phyloP scores from a whole-genome alignment of 2,113 vertebrate species.

The Helogale parvula region DNA sequence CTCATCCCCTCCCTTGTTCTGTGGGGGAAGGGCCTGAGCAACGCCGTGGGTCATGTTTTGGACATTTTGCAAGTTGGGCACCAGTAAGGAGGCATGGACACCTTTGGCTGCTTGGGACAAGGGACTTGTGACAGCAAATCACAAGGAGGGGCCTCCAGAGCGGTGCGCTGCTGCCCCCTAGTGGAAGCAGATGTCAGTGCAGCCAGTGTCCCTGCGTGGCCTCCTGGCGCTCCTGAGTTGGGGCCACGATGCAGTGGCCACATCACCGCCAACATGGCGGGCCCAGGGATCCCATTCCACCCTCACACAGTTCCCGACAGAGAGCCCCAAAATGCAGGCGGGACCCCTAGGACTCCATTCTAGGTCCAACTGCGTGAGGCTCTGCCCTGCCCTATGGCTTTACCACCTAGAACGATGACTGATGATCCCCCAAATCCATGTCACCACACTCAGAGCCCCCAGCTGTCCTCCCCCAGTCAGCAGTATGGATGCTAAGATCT shows the following conservation, averaged over 20 bases:
- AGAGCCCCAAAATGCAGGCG: neutral
- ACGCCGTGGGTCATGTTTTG: neutral
- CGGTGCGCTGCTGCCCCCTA: conserved; percentile 75
- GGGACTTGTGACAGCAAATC: rapidly evolving
- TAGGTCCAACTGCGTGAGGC: neutral
- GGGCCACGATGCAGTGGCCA: neutral
- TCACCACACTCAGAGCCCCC: neutral
- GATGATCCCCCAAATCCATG: neutral
- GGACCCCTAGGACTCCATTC: neutral
- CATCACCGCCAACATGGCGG: neutral
- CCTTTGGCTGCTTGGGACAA: neutral
- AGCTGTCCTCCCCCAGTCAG: neutral
- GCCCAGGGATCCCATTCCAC: neutral
- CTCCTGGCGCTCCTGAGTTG: neutral
- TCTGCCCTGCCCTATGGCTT: neutral
- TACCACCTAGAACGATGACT: neutral
- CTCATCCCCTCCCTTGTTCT: neutral
- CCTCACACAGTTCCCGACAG: neutral
- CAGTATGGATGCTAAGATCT: neutral
- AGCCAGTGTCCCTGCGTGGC: rapidly evolving
- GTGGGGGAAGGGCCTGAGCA: neutral
- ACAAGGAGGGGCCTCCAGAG: neutral
- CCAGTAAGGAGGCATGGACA: neutral
- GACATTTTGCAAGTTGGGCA: neutral
- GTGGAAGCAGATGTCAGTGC: neutral